These are phyloP conservation scores for Ferrisia virgata DNA, from an alignment of 2,888 invertebrate species.

Conservation along the genomic window DNA sequence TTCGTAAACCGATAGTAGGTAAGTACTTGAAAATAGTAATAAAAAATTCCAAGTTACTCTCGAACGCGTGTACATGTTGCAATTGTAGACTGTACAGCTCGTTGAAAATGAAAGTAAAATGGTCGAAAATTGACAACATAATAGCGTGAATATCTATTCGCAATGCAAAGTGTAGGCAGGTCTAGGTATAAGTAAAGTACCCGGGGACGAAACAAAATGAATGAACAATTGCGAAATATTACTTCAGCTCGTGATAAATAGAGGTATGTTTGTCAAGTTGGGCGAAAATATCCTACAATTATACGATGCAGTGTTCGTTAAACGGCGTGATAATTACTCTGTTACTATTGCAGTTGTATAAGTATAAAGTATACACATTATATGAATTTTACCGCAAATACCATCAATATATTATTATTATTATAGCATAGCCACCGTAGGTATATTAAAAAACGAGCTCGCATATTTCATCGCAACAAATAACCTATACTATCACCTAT, in stretches of 20 bases:
- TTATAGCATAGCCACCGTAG: background rate
- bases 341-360: background rate
- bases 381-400: background rate
- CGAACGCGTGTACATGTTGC: too few relatives aligned
- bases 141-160: background rate
- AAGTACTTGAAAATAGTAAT: too few relatives aligned
- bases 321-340: constrained; percentile 1
- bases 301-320: background rate
- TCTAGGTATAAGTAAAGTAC: background rate
- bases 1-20: too few relatives aligned
- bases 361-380: too few relatives aligned
- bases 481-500: background rate
- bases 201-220: background rate
- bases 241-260: background rate
- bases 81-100: too few relatives aligned
- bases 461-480: background rate
- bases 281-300: constrained; percentile 13
- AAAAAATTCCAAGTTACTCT: too few relatives aligned
- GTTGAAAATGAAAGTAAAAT: constrained; percentile 1
- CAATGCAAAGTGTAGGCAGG: too few relatives aligned
- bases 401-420: background rate
- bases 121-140: constrained; percentile 18
- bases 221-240: constrained; percentile 4
- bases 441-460: background rate
- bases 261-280: background rate